Percentiles rank a stretch among this genome's conserved stretches.
Conservation (phyloP, 2,113 vertebrate genomes). For the Ellobius talpinus region DNA sequence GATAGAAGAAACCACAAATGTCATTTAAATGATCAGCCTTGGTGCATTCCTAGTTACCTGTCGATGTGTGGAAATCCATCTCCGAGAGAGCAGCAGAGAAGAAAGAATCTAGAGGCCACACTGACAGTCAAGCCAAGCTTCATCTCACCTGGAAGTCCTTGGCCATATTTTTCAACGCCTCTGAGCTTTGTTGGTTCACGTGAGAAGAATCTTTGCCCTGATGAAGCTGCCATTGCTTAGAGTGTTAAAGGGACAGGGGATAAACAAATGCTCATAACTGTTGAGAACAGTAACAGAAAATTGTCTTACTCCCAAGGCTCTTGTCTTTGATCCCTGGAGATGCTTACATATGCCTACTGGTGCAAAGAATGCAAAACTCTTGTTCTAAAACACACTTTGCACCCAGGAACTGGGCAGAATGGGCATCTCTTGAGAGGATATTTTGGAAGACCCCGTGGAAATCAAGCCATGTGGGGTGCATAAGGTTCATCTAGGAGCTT, state of each 20-base stretch:
- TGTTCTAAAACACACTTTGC: not conserved
- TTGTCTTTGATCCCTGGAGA: not conserved
- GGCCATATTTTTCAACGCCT: not conserved
- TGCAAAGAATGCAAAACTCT: not conserved
- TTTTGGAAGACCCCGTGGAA: not conserved
- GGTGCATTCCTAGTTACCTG: not conserved
- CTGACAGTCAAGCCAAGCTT: not conserved
- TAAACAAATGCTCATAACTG: not conserved
- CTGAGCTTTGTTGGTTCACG: not conserved
- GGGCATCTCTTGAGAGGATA: not conserved
- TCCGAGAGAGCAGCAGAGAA: not conserved
- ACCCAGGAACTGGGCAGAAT: not conserved
- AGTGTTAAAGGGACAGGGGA: not conserved
- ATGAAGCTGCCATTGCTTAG: not conserved
- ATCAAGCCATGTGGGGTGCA: not conserved
- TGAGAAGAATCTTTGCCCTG: not conserved
- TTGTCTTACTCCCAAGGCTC: not conserved
- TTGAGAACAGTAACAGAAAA: not conserved
- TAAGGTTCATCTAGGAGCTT: not conserved
- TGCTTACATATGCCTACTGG: not conserved
- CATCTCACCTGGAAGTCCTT: not conserved
- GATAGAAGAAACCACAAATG: not conserved
- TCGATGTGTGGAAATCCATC: not conserved
- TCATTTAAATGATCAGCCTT: not conserved
- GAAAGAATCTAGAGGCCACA: not conserved